Conservation (phyloP, 30 jellyfish, hydroid and myxozoan genomes). For the Hydra vulgaris region DNA sequence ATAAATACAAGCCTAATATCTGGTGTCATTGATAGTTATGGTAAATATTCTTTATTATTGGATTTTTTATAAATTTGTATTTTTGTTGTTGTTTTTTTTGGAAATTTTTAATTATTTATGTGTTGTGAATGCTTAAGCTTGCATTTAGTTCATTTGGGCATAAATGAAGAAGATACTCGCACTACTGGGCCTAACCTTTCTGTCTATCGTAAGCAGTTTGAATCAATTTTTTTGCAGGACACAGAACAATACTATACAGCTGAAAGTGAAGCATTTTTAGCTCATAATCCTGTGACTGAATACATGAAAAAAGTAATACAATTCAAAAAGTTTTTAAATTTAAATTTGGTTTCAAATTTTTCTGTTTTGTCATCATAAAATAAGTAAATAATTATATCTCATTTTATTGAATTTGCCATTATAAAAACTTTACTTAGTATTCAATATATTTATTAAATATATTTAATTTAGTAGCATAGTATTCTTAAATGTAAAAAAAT, state of each 20-base stretch:
- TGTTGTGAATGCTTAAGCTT: not conserved
- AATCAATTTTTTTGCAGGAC: constrained; percentile 51
- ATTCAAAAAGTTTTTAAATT: no score
- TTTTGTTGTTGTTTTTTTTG: no score
- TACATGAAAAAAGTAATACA: constrained; percentile 80
- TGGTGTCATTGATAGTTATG: constrained; percentile 94
- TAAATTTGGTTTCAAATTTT: not conserved
- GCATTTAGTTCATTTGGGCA: constrained; percentile 81
- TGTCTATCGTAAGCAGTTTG: constrained; percentile 71
- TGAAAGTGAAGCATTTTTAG: constrained; percentile 72
- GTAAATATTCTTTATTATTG: no score
- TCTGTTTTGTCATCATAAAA: no score
- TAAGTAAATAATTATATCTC: no score
- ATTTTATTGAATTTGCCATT: no score
- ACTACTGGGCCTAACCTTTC: constrained; percentile 53
- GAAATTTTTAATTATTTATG: not conserved
- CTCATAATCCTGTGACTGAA: constrained; percentile 94
- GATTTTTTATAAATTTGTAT: not conserved
- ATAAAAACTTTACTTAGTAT: no score
- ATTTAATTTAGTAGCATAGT: no score
- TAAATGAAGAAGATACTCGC: constrained; percentile 86
- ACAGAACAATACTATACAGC: constrained; percentile 90
- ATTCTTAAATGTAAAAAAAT: no score
- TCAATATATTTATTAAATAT: no score
- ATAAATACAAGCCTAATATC: constrained; percentile 80